phyloP scores from a whole-genome alignment of 2,888 invertebrate species.

The Eucera pruinosa region DNA sequence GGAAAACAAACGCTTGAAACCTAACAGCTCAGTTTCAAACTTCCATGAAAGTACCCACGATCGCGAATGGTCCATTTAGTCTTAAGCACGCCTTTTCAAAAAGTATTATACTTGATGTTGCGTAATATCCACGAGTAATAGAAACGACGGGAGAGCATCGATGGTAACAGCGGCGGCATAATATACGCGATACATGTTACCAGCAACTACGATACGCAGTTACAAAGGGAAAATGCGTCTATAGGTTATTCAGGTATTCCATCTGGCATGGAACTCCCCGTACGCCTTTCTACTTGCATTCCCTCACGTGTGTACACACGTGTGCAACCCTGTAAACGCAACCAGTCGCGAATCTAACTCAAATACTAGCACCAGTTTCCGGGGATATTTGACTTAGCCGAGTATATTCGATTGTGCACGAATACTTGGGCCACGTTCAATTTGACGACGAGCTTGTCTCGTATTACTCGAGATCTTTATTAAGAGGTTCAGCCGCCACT shows the following conservation, averaged over 20 bases:
- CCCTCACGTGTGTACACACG: constrained; percentile 49
- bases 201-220: constrained; percentile 42
- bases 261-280: constrained; percentile 36
- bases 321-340: constrained; percentile 64
- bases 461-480: constrained; percentile 22
- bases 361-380: constrained; percentile 58
- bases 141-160: constrained; percentile 33
- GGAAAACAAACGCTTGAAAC: too few relatives aligned
- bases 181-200: constrained; percentile 31
- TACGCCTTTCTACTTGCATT: constrained; percentile 16
- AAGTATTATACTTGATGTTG: neutral
- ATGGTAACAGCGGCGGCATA: neutral
- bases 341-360: constrained; percentile 60
- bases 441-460: constrained; percentile 45
- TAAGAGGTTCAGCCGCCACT: neutral
- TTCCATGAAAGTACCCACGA: neutral
- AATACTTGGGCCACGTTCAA: constrained; percentile 62
- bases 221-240: constrained; percentile 63
- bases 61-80: neutral
- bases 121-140: constrained; percentile 29
- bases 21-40: neutral
- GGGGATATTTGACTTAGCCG: constrained; percentile 67
- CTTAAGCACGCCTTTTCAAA: neutral
- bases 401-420: constrained; percentile 53
- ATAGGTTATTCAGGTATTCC: constrained; percentile 61